Base-by-base conservation (phyloP, 2,113 vertebrate species). In the Mesitornis unicolor region DNA sequence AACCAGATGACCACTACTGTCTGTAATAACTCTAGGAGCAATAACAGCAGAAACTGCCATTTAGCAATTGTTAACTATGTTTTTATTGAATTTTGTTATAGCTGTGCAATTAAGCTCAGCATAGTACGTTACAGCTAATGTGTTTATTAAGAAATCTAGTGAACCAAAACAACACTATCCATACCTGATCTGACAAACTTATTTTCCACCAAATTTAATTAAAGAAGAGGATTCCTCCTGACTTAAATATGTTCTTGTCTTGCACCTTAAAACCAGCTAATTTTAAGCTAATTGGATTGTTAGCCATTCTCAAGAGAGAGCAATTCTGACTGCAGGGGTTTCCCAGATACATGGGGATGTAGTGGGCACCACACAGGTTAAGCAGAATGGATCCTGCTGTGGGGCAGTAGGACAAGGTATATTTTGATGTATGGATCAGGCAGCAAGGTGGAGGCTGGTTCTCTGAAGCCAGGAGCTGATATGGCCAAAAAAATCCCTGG, bases 101-200 rank as follows among this genome's bases (percentile, higher is more conserved):
- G 80, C 83, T 81, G n/a, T 70, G 68, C 78, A 94, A 94, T 96
- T 95, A 96, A 73, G 75, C 86, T 95, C 53, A 25, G 90, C 13
- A 19, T 89, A 92, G 77, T 69, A 69, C 2, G 24, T 80, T 93
- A 26, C 59, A 77, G 40, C 74, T 95, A 86, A 96, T 77, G 64
- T 84, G 53, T 95, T 84, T 94, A 94, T 96, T 90, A 96, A 92
- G 80, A 94, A 95, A 70, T 40, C 75, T 48, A 87, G 38, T 86
- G 77, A 90, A 94, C 82, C 83, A 92, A 86, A 94, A 4, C 92
- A 89, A 95, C 69, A 43, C 31, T 47, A 92, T 59, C 80, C 57
- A 48, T 79, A 82, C 90, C 47, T 91, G 91, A 61, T 68, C 65
- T 91, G 71, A 74, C 83, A 80, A 78, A 88, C 51, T 82, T 92